Evolutionary conservation across 1,140 invertebrate species (phyloP).

Genomic region (Hestina assimilis): DNA sequence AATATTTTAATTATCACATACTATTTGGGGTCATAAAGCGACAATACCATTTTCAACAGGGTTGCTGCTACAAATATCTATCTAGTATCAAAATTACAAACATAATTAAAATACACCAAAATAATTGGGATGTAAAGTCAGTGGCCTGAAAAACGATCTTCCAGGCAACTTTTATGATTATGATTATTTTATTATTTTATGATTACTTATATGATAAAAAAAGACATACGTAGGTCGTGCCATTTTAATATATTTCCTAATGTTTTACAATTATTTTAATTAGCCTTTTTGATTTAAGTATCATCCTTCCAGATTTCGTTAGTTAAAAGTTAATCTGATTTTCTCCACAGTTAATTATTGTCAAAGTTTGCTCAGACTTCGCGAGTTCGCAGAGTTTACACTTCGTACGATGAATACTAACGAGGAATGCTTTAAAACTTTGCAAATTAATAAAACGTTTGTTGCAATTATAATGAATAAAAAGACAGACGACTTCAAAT

Average conservation of each 20-base stretch:
- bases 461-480: slow-evolving; percentile 7
- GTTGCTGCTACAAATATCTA: too few species aligned
- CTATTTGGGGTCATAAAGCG: too few species aligned
- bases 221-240: too few species aligned
- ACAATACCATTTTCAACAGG: too few species aligned
- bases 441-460: slow-evolving; percentile 9
- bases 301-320: slow-evolving; percentile 24
- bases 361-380: slow-evolving; percentile 25
- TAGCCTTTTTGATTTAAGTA: slow-evolving; percentile 18
- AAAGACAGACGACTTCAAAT: background rate
- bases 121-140: too few species aligned
- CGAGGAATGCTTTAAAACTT: slow-evolving; percentile 19
- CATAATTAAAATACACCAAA: too few species aligned
- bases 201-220: too few species aligned
- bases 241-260: background rate
- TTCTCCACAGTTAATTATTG: slow-evolving; percentile 28
- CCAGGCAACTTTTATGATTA: too few species aligned
- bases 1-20: too few species aligned
- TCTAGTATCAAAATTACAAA: too few species aligned
- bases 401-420: slow-evolving; percentile 22
- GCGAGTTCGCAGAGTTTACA: slow-evolving; percentile 18
- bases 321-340: slow-evolving; percentile 27
- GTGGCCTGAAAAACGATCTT: too few species aligned
- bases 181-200: background rate
- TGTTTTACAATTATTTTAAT: slow-evolving; percentile 3